Conservation (phyloP, 2,113 vertebrate species). For the Passerina amoena region DNA sequence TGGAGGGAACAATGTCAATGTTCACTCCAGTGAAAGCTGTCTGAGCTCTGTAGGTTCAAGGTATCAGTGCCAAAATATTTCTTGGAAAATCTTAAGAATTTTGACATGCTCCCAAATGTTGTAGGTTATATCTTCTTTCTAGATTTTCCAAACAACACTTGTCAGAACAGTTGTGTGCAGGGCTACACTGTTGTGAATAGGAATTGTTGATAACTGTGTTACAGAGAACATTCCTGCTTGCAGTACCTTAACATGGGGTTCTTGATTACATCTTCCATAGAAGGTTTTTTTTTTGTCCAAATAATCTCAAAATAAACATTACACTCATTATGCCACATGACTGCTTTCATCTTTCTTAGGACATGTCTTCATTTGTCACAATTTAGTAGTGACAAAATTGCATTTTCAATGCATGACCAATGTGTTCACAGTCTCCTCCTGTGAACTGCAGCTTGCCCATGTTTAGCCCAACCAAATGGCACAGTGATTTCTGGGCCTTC, state of each 20-base stretch:
- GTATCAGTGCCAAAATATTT: neutral
- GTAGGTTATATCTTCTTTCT: neutral
- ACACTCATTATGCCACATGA: neutral
- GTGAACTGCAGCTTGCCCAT: neutral
- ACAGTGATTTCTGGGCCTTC: neutral
- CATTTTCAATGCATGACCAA: neutral
- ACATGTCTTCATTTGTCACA: neutral
- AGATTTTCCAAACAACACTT: neutral
- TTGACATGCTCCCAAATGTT: neutral
- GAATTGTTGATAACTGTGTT: neutral
- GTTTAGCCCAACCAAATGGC: neutral
- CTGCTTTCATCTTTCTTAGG: neutral
- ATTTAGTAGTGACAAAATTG: neutral
- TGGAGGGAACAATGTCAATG: neutral
- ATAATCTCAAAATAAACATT: neutral
- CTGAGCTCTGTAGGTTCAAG: neutral
- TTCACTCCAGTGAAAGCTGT: neutral
- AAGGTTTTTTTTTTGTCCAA: neutral
- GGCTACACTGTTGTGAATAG: neutral
- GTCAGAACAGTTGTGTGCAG: neutral
- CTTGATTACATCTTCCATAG: neutral
- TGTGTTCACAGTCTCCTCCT: neutral
- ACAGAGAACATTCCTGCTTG: neutral
- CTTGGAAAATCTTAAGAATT: neutral
- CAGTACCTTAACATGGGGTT: neutral